phyloP scores from a whole-genome alignment of 1,140 invertebrate genomes.

The Aphidius gifuensis region DNA sequence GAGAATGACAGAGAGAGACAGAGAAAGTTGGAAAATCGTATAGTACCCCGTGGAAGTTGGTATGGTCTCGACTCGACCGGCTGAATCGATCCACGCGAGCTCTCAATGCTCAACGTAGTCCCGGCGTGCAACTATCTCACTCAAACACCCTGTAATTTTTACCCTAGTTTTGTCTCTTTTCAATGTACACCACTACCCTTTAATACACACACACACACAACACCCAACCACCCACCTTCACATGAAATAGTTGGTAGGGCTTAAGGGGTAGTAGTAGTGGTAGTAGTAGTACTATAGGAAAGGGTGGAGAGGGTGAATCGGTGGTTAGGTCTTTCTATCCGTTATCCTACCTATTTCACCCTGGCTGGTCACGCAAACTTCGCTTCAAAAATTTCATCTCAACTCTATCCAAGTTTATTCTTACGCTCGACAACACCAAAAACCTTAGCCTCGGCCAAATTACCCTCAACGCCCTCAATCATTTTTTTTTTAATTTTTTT shows the following conservation, averaged over 20 bases:
- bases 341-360: conserved; percentile 27
- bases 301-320: not conserved
- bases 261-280: too few species aligned
- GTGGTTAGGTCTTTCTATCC: conserved; percentile 7
- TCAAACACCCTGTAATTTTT: not conserved
- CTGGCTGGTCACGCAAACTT: conserved; percentile 45
- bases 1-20: too few species aligned
- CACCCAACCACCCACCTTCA: not conserved
- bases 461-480: not conserved
- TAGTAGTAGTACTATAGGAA: too few species aligned
- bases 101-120: conserved; percentile 33
- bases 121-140: conserved; percentile 24
- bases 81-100: conserved; percentile 49
- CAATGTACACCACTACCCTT: not conserved
- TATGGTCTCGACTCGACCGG: conserved; percentile 51
- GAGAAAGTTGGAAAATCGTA: not conserved
- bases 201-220: conserved; percentile 14
- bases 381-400: conserved; percentile 43
- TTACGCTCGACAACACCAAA: conserved; percentile 7
- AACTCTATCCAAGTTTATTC: conserved; percentile 23
- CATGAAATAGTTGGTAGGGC: not conserved
- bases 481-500: not conserved
- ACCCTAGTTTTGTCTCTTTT: too few species aligned
- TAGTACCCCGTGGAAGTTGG: conserved; percentile 37
- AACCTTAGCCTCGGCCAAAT: conserved; percentile 9